Percentiles rank a stretch among this genome's conserved stretches.
Conservation (phyloP, 2,888 invertebrate species). For the Trichopoda pennipes region DNA sequence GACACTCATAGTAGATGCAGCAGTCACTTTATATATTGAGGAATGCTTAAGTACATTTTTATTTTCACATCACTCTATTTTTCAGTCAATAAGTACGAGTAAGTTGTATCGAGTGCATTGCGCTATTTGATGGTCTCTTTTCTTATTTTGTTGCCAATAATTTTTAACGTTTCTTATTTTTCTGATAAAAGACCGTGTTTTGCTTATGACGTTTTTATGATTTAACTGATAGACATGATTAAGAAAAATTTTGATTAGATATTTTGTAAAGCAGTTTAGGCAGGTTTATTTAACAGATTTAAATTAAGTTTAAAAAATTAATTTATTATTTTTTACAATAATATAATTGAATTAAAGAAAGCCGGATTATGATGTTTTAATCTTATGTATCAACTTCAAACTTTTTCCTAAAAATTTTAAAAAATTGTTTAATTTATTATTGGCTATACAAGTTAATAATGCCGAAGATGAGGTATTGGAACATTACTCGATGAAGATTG, state of each 20-base stretch:
- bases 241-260: constrained; percentile 35
- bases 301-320: no score
- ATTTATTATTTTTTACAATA: no score
- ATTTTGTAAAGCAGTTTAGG: not conserved
- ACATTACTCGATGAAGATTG: no score
- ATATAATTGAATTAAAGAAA: no score
- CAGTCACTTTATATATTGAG: constrained; percentile 9
- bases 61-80: not conserved
- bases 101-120: constrained; percentile 21
- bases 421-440: no score
- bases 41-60: not conserved
- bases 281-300: no score
- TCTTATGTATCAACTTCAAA: no score
- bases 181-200: constrained; percentile 23
- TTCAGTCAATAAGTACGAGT: not conserved
- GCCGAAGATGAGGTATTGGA: no score
- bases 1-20: not conserved
- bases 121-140: constrained; percentile 14
- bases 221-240: constrained; percentile 38
- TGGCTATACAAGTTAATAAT: no score
- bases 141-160: constrained; percentile 20
- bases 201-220: constrained; percentile 31
- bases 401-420: no score
- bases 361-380: no score
- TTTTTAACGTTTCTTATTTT: constrained; percentile 1